Evolutionary conservation across 2,113 vertebrate species (phyloP).

Genomic region (Tylochromis polylepis): DNA sequence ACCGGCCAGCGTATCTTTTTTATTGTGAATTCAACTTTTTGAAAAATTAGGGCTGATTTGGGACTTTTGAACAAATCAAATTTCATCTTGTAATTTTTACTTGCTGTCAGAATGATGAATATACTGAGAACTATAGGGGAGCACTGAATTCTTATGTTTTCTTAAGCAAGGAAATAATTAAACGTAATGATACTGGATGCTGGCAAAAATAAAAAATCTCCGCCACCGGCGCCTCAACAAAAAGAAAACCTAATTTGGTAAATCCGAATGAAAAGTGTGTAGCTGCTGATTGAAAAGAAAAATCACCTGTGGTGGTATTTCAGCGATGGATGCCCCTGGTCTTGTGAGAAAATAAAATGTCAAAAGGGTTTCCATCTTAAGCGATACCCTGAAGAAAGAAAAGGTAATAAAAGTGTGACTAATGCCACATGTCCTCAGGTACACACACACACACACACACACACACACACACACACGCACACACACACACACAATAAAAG

Average conservation of each 20-base stretch:
- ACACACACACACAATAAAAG: background rate
- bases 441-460: background rate
- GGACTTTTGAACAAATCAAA: background rate
- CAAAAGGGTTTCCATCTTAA: conserved; percentile 20
- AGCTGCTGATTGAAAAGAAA: background rate
- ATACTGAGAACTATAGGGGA: background rate
- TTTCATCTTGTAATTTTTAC: background rate
- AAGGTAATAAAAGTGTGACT: conserved; percentile 48
- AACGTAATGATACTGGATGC: conserved; percentile 3
- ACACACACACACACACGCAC: background rate
- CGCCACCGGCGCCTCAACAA: background rate
- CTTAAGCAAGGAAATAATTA: background rate
- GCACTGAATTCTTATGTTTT: background rate
- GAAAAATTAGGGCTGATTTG: background rate
- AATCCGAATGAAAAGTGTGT: conserved; percentile 27
- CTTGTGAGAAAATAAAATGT: conserved; percentile 24
- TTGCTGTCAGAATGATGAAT: conserved; percentile 1
- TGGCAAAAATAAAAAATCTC: background rate
- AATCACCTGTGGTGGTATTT: conserved; percentile 2
- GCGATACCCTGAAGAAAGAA: background rate
- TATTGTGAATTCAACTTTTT: background rate
- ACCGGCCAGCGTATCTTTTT: background rate
- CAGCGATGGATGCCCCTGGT: background rate
- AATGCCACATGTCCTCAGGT: conserved; percentile 10
- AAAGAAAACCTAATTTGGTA: background rate